These are phyloP conservation scores for Potamilus streckersoni DNA, from an alignment of 1,140 invertebrate species.

Conservation along the genomic window DNA sequence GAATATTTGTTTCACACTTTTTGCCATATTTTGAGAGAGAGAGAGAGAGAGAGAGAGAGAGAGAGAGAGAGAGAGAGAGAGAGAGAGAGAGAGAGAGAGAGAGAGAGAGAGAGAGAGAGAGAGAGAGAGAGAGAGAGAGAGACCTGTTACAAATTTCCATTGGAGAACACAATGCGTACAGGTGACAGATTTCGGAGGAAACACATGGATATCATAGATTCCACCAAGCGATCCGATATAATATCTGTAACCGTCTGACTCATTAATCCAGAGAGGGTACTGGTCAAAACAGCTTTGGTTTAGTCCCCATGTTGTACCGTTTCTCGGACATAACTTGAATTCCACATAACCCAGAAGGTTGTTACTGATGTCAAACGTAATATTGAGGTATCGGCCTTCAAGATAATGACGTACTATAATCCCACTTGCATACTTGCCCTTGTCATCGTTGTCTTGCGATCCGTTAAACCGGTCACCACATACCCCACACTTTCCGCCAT, in stretches of 20 bases:
- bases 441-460: constrained; percentile 64
- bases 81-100: too few relatives aligned
- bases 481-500: constrained; percentile 68
- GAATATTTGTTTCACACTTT: too few relatives aligned
- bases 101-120: too few relatives aligned
- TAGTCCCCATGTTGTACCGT: constrained; percentile 68
- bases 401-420: constrained; percentile 63
- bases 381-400: constrained; percentile 45
- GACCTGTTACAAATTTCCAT: constrained; percentile 90
- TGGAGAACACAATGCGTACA: constrained; percentile 90
- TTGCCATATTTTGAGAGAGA: too few relatives aligned
- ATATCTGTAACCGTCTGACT: constrained; percentile 29
- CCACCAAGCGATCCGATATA: constrained; percentile 30
- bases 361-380: constrained; percentile 32
- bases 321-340: constrained; percentile 63
- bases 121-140: too few relatives aligned
- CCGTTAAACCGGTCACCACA: constrained; percentile 61
- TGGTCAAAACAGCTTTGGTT: constrained; percentile 59
- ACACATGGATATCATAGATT: constrained; percentile 30
- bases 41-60: too few relatives aligned
- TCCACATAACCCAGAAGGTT: constrained; percentile 52
- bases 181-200: constrained; percentile 79
- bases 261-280: constrained; percentile 36
- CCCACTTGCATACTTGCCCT: constrained; percentile 66
- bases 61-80: too few relatives aligned